These are phyloP conservation scores for Abramis brama DNA, from an alignment of 2,113 vertebrate species.

Conservation along the genomic window DNA sequence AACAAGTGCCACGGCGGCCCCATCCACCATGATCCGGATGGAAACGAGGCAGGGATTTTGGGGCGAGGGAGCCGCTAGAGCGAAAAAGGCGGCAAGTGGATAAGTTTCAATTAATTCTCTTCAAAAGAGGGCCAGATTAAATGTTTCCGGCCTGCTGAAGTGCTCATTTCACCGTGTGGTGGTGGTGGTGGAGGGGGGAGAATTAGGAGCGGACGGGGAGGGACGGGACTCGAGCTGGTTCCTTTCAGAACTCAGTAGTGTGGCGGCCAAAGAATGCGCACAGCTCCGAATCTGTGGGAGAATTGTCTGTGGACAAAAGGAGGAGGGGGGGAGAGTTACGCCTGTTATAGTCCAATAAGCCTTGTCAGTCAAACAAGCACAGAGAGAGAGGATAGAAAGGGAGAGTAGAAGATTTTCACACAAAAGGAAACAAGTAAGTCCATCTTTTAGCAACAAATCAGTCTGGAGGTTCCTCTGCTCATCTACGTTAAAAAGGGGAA, in stretches of 20 bases:
- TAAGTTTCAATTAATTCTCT: constrained; percentile 99
- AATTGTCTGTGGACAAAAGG: constrained; percentile 96
- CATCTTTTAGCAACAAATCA: constrained; percentile 98
- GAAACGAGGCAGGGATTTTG: constrained; percentile 54
- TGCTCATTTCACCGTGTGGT: constrained; percentile 95
- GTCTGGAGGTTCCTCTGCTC: constrained; percentile 89
- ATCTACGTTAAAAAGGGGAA: constrained; percentile 80
- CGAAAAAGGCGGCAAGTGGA: constrained; percentile 84
- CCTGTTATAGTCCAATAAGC: constrained; percentile 99
- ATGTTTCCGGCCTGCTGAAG: constrained; percentile 99
- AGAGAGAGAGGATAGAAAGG: constrained; percentile 87
- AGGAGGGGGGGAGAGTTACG: constrained; percentile 92
- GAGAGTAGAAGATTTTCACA: constrained; percentile 95
- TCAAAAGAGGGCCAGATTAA: constrained; percentile 97
- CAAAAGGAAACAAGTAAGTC: constrained; percentile 99
- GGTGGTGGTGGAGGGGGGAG: constrained; percentile 73
- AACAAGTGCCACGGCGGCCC: constrained; percentile 69
- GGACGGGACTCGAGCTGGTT: constrained; percentile 76
- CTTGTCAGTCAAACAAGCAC: constrained; percentile 98
- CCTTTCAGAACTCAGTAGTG: constrained; percentile 96
- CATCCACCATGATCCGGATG: constrained; percentile 62
- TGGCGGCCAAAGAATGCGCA: constrained; percentile 91
- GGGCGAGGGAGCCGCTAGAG: constrained; percentile 62
- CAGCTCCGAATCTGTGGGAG: constrained; percentile 96
- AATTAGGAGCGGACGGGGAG: constrained; percentile 79